phyloP scores from a whole-genome alignment of 1,140 invertebrate genomes.

The Neocloeon triangulifer region DNA sequence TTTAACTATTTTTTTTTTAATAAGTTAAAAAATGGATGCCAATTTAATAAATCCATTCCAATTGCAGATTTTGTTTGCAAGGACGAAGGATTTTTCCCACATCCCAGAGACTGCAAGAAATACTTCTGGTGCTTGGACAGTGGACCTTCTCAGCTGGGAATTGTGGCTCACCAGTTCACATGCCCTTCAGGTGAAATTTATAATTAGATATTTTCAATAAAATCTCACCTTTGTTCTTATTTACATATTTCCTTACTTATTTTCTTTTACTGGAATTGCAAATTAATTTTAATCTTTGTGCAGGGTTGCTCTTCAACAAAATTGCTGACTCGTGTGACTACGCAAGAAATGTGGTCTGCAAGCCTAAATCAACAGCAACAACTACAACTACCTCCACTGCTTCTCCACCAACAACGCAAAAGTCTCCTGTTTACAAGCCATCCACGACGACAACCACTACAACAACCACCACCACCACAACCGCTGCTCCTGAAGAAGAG shows the following conservation, averaged over 20 bases:
- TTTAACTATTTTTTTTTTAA: too few species aligned
- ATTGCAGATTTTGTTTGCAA: constrained; percentile 74
- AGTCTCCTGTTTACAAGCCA: constrained; percentile 24
- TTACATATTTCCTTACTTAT: too few species aligned
- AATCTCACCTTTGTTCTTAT: too few species aligned
- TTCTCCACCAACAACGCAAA: constrained; percentile 23
- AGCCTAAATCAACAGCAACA: constrained; percentile 25
- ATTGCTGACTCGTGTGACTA: constrained; percentile 81
- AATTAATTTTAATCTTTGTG: constrained; percentile 8
- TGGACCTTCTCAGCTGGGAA: constrained; percentile 65
- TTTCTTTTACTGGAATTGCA: background rate
- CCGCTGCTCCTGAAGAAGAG: constrained; percentile 8
- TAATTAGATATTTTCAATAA: too few species aligned
- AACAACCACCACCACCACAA: constrained; percentile 14
- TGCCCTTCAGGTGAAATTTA: constrained; percentile 82
- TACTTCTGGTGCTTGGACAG: constrained; percentile 88
- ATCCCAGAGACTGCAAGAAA: constrained; percentile 80
- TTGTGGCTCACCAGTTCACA: constrained; percentile 81
- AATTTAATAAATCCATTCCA: too few species aligned
- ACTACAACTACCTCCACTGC: constrained; percentile 23
- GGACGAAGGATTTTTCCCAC: constrained; percentile 84
- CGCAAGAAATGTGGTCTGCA: constrained; percentile 62
- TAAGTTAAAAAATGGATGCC: too few species aligned
- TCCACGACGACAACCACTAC: constrained; percentile 20
- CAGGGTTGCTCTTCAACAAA: constrained; percentile 74